Conservation (phyloP, 2,113 vertebrate species). For the Rhynchopsitta pachyrhyncha region DNA sequence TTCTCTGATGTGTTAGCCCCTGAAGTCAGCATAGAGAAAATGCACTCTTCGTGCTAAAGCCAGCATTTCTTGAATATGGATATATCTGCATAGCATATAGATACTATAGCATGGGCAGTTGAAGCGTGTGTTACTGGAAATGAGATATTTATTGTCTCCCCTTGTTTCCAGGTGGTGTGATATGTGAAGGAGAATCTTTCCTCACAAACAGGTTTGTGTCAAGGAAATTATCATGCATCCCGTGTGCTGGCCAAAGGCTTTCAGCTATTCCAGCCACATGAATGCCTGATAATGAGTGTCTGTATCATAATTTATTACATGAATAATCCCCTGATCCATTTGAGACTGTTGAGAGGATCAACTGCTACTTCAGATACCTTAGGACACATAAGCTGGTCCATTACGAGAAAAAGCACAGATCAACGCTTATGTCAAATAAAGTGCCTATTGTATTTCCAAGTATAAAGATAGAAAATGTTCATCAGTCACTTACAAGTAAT, state of each 20-base stretch:
- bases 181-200: background rate
- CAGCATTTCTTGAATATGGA: background rate
- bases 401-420: background rate
- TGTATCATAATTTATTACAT: background rate
- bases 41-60: background rate
- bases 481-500: background rate
- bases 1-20: background rate
- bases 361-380: background rate
- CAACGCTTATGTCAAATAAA: background rate
- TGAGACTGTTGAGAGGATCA: background rate
- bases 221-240: background rate
- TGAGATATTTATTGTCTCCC: background rate
- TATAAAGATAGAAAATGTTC: background rate
- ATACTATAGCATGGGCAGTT: background rate
- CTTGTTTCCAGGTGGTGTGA: background rate
- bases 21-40: background rate
- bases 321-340: background rate
- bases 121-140: background rate
- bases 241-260: background rate
- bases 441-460: background rate
- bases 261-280: background rate
- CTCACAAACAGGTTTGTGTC: background rate
- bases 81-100: rapidly evolving
- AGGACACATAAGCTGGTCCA: background rate
- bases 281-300: background rate